Evolutionary conservation across 2,113 vertebrate species (phyloP).

Genomic region (Peromyscus leucopus): DNA sequence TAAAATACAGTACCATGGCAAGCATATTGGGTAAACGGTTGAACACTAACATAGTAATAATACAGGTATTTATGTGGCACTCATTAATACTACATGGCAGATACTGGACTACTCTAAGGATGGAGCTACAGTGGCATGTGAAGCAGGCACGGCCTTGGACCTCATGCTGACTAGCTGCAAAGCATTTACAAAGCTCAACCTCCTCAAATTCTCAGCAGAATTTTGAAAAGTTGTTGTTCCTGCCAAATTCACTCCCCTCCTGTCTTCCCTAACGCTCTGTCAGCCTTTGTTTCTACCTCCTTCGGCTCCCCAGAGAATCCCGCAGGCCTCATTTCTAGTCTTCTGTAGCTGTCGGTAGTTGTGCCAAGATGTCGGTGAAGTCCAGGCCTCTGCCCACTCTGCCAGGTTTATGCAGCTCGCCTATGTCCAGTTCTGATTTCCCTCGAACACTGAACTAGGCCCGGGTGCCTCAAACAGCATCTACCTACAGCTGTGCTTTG

Average conservation of each 20-base stretch:
- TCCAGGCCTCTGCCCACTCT: background rate
- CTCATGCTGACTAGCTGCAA: background rate
- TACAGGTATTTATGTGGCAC: background rate
- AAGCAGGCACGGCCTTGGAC: background rate
- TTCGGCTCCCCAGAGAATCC: background rate
- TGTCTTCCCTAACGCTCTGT: background rate
- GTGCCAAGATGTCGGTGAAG: background rate
- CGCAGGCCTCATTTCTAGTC: background rate
- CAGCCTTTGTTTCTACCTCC: background rate
- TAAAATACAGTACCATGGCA: conserved; percentile 26
- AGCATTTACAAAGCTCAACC: background rate
- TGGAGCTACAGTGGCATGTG: no score
- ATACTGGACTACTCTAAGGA: background rate
- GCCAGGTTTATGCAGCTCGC: background rate
- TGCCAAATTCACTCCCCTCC: background rate
- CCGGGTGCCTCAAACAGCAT: background rate
- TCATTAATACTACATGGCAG: background rate
- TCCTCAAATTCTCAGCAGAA: background rate
- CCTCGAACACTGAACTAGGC: background rate
- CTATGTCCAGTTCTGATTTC: background rate
- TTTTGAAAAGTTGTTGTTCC: background rate
- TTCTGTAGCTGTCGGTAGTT: background rate
- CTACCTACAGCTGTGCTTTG: no score
- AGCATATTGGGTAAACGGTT: background rate
- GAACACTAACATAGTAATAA: background rate